A percentile compares a stretch with the other conserved stretches of the same genome.
phyloP scores from a whole-genome alignment of 2,888 invertebrate species.

The Athalia rosae region DNA sequence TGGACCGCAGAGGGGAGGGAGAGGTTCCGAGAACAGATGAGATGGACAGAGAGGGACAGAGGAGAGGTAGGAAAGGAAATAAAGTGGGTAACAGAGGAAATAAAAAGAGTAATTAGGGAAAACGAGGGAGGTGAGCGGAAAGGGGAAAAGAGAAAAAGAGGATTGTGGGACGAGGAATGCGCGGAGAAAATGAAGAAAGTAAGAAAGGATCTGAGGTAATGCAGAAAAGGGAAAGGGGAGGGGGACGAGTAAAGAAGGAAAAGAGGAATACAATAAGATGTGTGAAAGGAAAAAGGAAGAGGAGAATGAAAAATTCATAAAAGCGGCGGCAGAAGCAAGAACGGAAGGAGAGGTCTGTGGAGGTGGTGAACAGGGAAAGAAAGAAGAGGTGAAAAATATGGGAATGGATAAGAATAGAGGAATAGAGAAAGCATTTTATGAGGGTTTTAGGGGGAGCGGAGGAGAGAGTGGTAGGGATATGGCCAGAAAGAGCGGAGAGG shows the following conservation, averaged over 20 bases:
- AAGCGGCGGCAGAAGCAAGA: not conserved
- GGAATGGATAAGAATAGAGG: not conserved
- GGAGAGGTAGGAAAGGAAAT: constrained; percentile 4
- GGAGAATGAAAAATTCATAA: not conserved
- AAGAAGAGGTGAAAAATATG: not conserved
- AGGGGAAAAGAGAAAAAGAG: not conserved
- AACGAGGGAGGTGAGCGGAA: too few relatives aligned
- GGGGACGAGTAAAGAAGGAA: not conserved
- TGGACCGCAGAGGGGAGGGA: not conserved
- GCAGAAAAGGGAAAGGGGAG: not conserved
- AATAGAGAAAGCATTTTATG: not conserved
- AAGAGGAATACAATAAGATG: not conserved
- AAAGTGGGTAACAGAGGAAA: not conserved
- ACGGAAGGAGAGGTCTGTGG: not conserved
- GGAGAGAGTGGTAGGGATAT: not conserved
- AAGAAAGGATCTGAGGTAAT: not conserved
- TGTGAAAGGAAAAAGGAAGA: not conserved
- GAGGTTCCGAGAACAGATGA: not conserved
- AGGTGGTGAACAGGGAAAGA: not conserved
- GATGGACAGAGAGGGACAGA: not conserved
- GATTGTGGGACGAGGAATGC: constrained; percentile 12
- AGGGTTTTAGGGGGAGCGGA: not conserved
- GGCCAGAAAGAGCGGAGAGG: not conserved
- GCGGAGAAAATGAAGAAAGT: constrained; percentile 1
- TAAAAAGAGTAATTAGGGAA: not conserved